A percentile compares a stretch with the other conserved stretches of the same genome.
Evolutionary conservation across 2,113 vertebrate species (phyloP).

Genomic region (Actenoides hombroni): DNA sequence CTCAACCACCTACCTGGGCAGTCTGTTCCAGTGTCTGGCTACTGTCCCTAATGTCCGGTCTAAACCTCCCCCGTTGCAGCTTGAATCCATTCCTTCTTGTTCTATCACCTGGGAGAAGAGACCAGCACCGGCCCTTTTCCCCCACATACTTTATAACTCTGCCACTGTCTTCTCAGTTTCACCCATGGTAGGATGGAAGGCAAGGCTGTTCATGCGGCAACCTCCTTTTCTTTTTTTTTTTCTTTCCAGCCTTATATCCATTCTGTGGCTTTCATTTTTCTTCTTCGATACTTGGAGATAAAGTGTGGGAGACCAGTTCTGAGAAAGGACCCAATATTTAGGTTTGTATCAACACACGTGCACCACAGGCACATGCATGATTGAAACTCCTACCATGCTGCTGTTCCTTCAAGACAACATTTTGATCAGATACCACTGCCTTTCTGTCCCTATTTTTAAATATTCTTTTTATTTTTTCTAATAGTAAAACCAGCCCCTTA

Average conservation of each 20-base stretch:
- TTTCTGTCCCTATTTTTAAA: not conserved
- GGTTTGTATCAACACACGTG: constrained; percentile 63
- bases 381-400: not conserved
- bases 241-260: constrained; percentile 83
- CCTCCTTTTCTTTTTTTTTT: not conserved
- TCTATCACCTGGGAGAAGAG: too few species aligned
- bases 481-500: not conserved
- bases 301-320: constrained; percentile 73
- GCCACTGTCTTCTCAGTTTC: not conserved
- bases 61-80: too few species aligned
- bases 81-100: too few species aligned
- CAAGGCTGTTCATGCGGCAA: not conserved
- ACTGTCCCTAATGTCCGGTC: too few species aligned
- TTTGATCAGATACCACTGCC: not conserved
- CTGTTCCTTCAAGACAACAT: not conserved
- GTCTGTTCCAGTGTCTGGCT: too few species aligned
- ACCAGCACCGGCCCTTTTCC: not conserved
- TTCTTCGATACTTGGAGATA: constrained; percentile 82
- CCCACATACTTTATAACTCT: fast-evolving
- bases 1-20: too few species aligned
- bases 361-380: not conserved
- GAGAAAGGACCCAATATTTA: constrained; percentile 81
- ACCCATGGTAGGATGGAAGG: not conserved
- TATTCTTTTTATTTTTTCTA: not conserved
- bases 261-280: constrained; percentile 74